Base-by-base conservation (phyloP, 2,888 invertebrate species). In the Syritta pipiens region DNA sequence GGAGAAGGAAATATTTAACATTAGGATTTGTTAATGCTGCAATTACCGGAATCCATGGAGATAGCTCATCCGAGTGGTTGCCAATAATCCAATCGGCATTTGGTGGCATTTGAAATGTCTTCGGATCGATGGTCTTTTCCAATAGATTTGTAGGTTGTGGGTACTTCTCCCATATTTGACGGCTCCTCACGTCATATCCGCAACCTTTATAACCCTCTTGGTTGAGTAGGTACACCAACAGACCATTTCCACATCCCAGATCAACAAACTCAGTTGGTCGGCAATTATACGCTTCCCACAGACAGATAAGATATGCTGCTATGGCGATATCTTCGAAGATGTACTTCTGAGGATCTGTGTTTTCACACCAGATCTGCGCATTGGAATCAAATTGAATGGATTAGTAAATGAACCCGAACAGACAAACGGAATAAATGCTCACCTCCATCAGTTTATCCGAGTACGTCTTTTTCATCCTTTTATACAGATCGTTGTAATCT, bases 11-110 rank as follows among this genome's bases (percentile, higher is more conserved):
- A 86, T 94, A 97, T 71, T 93, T 93, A 67, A 94, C 93, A 22
- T 90, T 90, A 62, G 91, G 92, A 0, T 94, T 94, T 89, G 94
- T 94, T 65, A 91, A 91, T 0, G 96, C 93, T 20, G 98, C 94
- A 83, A 99, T 93, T 0, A 98, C 93, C 14, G 99, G 97, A 84
- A 99, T 93, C 99, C 99, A 99, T 0, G 98, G 98, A 5, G 99
- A 98, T n/a, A 99, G 89, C 88, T 99, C 99, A 90, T 99, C 99
- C 9, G 98, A 97, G 90, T 99, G 99, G 89, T 99, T 99, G 55
- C 99, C 99, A 86, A 99, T 97, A 53, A 99, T 90, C 97, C 98
- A 98, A 85, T 97, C 95, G 22, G 91, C 91, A n/a, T 93, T 91
- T 5, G 93, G 92, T 84, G 94, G 96, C 0, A 85, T 19, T 5